phyloP scores from a whole-genome alignment of 2,888 invertebrate genomes.

The Yponomeuta cagnagella region DNA sequence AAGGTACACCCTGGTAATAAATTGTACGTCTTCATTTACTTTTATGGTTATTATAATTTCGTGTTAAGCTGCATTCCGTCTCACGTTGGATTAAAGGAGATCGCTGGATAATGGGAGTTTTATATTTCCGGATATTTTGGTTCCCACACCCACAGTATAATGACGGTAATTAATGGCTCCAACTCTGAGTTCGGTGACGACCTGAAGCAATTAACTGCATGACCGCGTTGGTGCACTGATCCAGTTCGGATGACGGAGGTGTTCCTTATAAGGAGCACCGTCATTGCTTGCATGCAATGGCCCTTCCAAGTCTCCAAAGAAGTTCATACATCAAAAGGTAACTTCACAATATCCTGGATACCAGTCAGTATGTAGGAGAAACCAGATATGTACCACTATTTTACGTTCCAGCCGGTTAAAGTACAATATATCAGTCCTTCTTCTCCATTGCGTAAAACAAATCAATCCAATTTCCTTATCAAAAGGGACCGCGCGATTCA shows the following conservation, averaged over 20 bases:
- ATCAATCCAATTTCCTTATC: not conserved
- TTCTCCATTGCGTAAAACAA: not conserved
- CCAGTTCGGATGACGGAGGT: too few relatives aligned
- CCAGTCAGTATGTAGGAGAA: too few relatives aligned
- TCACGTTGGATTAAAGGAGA: not conserved
- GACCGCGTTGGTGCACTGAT: too few relatives aligned
- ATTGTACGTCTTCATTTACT: constrained; percentile 1
- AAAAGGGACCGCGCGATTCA: not conserved
- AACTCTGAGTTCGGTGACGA: too few relatives aligned
- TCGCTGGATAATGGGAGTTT: not conserved
- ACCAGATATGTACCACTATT: too few relatives aligned
- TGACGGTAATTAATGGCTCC: not conserved
- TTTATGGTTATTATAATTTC: constrained; percentile 13
- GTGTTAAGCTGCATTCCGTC: not conserved
- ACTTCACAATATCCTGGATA: too few relatives aligned
- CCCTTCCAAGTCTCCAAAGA: too few relatives aligned
- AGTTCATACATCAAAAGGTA: too few relatives aligned
- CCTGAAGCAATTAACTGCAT: too few relatives aligned
- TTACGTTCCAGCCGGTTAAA: not conserved
- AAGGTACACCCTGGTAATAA: not conserved
- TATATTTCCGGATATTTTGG: not conserved
- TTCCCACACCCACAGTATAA: not conserved
- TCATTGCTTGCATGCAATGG: too few relatives aligned
- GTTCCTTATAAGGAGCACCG: too few relatives aligned
- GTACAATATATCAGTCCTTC: not conserved